Evolutionary conservation across 1,140 invertebrate species (phyloP), one percentile per base, ranked within the genome.

Genomic region (Drosophila parvula): DNA sequence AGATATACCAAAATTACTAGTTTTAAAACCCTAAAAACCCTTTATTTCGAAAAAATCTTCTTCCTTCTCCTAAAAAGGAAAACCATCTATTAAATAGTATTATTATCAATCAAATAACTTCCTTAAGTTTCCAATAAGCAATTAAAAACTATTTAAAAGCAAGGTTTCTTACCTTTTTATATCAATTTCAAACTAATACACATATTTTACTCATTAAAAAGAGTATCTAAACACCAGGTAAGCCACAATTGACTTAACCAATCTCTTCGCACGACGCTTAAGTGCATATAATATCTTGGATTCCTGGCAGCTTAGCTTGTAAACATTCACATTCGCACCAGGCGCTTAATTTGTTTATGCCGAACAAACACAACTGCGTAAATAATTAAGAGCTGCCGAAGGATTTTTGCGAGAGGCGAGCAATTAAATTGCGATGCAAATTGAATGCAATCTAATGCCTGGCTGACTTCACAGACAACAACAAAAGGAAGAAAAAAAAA

Each of bases 361-460:
- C 50, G 50, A 50, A 59, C 64, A 74, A 84, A 85, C 67, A 79
- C 5, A 60, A 65, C 50, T 44, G 58, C 47, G 40, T n/a, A 67
- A 86, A 81, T 81, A 81, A 81, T 85, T 86, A 86, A 79, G 85
- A 79, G 74, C 51, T 60, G 65, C 32, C 65, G 58, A 69, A 55
- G 47, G 62, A 45, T 69, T 69, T 53, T 67, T 69, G 58, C 56
- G 32, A 22, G 38, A 34, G 36, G 45, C 60, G 11, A 76, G 69
- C 45, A 76, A 74, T 82, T 82, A 68, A 88, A 88, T 88, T 73
- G 79, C 56, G 18, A 58, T 55, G 63, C 59, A 85, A 82, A 88
- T 85, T 85, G 82, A 82, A 88, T 82, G 65, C 70, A 63, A 71
- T 61, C 59, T 47, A 67, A 79, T 61, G 57, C 69, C 47, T 48